Conservation (phyloP, 1,140 invertebrate species). For the Hylaeus anthracinus region DNA sequence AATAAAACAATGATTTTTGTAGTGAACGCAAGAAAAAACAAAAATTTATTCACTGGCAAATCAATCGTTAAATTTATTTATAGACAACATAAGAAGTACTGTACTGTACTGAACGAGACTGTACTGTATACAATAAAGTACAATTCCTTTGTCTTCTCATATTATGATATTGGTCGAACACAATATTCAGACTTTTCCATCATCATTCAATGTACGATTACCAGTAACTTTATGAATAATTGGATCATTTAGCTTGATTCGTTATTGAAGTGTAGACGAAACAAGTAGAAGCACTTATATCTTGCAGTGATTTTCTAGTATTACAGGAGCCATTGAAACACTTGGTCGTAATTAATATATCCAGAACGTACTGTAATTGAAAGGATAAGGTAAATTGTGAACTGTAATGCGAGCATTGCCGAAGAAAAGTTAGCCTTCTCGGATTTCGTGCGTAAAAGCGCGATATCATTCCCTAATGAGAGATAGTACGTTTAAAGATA, state of each 20-base stretch:
- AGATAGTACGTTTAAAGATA: constrained; percentile 20
- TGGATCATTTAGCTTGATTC: background rate
- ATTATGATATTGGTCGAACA: no score
- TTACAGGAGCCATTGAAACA: background rate
- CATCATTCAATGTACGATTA: no score
- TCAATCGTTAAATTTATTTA: no score
- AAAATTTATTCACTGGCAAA: no score
- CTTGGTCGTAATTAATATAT: constrained; percentile 16
- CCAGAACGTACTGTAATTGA: constrained; percentile 1
- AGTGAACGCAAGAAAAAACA: no score
- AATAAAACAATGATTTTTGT: no score
- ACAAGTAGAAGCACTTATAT: background rate
- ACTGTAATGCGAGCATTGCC: constrained; percentile 10
- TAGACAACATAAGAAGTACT: no score
- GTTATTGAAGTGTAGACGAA: background rate
- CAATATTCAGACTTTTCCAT: no score
- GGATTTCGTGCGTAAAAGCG: constrained; percentile 19
- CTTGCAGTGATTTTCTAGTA: background rate
- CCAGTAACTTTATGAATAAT: no score
- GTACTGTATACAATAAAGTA: no score
- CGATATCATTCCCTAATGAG: constrained; percentile 25
- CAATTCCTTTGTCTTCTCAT: no score
- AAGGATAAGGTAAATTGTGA: constrained; percentile 17
- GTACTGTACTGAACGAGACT: no score
- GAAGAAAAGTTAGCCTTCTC: constrained; percentile 23